A percentile compares a stretch with the other conserved stretches of the same genome.
Evolutionary conservation across 2,797 vertebrate genomes (phyloP).

Genomic region (Phrynocephalus forsythii): DNA sequence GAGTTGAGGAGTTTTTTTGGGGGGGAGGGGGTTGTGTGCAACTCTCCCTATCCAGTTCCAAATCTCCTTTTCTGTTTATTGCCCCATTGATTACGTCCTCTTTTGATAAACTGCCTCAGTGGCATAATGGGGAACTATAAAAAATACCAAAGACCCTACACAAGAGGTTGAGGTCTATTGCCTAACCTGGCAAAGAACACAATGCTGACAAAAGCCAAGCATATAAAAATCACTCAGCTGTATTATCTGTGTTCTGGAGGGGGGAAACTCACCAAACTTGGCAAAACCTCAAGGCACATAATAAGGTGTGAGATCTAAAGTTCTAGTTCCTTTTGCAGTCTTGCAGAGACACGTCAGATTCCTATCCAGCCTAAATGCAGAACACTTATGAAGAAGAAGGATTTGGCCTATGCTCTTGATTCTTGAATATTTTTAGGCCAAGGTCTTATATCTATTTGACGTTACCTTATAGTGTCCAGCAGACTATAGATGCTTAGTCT

Average conservation of each 20-base stretch:
- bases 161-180: background rate
- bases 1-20: background rate
- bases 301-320: background rate
- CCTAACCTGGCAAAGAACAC: too few relatives aligned
- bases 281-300: background rate
- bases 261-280: too few relatives aligned
- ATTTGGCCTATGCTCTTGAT: background rate
- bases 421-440: background rate
- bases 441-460: background rate
- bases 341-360: background rate
- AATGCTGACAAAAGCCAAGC: background rate
- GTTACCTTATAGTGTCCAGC: background rate
- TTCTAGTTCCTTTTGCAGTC: background rate
- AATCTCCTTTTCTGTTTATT: background rate
- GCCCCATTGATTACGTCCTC: background rate
- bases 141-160: background rate
- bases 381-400: too few relatives aligned
- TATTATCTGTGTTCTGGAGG: background rate
- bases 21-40: too few relatives aligned
- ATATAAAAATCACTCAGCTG: background rate
- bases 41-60: background rate
- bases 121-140: background rate
- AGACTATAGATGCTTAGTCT: background rate
- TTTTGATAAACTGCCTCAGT: background rate
- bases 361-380: background rate